Conservation (phyloP, 2,113 vertebrate species). For the Callipepla squamata region DNA sequence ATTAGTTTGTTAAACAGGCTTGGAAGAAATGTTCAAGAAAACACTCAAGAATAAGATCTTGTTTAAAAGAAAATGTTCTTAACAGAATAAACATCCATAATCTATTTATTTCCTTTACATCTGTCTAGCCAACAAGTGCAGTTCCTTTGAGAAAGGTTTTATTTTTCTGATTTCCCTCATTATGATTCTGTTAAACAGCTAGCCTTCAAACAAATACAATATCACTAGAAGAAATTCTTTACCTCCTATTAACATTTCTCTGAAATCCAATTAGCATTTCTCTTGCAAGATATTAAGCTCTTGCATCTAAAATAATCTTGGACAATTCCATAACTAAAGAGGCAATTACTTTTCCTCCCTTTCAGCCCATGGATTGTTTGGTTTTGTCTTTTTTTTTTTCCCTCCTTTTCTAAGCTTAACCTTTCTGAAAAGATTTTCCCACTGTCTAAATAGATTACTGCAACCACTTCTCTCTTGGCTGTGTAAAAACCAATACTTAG, state of each 20-base stretch:
- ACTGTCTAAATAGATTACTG: not conserved
- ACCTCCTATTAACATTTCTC: not conserved
- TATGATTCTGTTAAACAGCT: not conserved
- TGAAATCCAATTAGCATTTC: not conserved
- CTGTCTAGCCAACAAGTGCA: not conserved
- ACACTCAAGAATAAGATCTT: not conserved
- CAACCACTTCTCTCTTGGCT: not conserved
- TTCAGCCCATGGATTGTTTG: not conserved
- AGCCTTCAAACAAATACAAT: not conserved
- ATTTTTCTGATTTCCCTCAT: not conserved
- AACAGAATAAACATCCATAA: not conserved
- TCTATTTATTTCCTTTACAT: not conserved
- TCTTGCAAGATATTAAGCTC: not conserved
- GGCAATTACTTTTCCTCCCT: not conserved
- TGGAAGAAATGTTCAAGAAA: not conserved
- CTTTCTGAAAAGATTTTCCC: not conserved
- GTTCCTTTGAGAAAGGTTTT: not conserved
- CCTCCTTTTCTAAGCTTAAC: not conserved
- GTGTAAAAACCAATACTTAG: not conserved
- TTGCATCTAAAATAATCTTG: not conserved
- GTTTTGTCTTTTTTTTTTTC: too few relatives aligned
- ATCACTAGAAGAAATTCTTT: not conserved
- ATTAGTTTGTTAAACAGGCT: not conserved
- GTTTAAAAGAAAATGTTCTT: not conserved
- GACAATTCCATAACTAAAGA: not conserved